Conservation (phyloP, 2,888 invertebrate genomes). For the Pegoplata infirma region DNA sequence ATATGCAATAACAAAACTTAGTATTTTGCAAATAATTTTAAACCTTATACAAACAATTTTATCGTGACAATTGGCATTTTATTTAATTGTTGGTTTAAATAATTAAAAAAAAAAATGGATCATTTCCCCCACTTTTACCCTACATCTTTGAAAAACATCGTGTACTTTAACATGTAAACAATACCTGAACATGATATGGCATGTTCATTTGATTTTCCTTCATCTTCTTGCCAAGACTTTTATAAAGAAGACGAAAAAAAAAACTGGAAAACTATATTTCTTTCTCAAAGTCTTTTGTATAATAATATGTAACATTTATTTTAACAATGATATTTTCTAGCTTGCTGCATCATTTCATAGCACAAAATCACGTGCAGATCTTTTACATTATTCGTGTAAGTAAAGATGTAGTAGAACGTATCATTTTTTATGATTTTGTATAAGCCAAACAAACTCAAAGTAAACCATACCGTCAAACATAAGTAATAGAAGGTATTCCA, state of each 20-base stretch:
- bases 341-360: neutral
- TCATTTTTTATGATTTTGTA: neutral
- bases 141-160: neutral
- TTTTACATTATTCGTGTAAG: no score
- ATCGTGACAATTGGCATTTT: no score
- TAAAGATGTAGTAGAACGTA: neutral
- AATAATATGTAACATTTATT: neutral
- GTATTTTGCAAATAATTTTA: no score
- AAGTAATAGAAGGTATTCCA: no score
- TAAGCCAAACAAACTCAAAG: neutral
- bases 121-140: no score
- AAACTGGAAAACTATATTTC: neutral
- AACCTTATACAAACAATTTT: no score
- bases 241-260: no score
- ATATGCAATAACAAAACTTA: no score
- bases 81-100: no score
- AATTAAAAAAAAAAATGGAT: no score
- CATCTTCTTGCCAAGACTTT: neutral
- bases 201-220: neutral
- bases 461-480: neutral
- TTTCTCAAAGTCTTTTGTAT: neutral
- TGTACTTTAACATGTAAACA: neutral
- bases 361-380: neutral
- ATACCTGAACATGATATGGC: constrained; percentile 2
- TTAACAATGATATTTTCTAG: neutral